Conservation (phyloP, 2,888 invertebrate genomes). For the Drosophila siamana region DNA sequence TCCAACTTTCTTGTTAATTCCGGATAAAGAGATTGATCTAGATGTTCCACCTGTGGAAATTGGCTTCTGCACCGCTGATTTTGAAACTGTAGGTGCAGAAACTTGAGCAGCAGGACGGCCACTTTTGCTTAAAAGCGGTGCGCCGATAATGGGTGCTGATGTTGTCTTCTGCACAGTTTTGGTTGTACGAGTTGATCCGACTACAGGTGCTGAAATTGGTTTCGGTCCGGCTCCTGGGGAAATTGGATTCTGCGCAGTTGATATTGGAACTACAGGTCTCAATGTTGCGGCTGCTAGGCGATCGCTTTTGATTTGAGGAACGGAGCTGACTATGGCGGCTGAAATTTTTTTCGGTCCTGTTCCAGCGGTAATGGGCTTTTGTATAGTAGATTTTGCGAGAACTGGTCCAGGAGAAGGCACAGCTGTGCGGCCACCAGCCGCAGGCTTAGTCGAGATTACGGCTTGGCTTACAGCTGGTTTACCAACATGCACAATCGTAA, state of each 20-base stretch:
- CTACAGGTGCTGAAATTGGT: not conserved
- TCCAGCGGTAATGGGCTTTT: no score
- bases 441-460: not conserved
- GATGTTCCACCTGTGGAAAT: not conserved
- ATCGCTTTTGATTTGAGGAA: not conserved
- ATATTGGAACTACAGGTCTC: not conserved
- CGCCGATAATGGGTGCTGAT: no score
- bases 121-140: no score
- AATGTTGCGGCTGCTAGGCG: not conserved
- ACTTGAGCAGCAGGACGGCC: not conserved
- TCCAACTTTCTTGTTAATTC: not conserved
- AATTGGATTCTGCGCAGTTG: not conserved
- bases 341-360: not conserved
- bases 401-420: not conserved
- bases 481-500: constrained; percentile 1
- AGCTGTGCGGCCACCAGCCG: not conserved
- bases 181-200: not conserved
- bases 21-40: not conserved
- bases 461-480: not conserved
- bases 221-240: not conserved
- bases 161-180: not conserved
- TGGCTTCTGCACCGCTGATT: not conserved
- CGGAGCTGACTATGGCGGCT: not conserved
- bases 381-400: not conserved
- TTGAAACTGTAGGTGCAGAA: not conserved